Base-by-base conservation (phyloP, 1,140 invertebrate genomes). In the Nasonia longicornis region DNA sequence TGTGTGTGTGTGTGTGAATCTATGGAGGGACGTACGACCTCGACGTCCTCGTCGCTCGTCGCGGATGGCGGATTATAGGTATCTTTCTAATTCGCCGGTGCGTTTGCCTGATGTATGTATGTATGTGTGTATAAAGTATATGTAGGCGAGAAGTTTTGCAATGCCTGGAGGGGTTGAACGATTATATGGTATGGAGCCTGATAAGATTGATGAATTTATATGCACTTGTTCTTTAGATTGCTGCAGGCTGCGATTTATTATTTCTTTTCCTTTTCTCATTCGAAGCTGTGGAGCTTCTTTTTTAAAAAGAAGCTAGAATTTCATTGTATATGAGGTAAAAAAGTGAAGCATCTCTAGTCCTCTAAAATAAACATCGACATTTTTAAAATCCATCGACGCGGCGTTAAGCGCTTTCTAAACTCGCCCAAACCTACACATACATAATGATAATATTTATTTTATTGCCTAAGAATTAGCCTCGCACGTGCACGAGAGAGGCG, bases 11-110 rank as follows among this genome's bases (percentile, higher is more conserved):
- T n/a, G 16, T 58, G 16, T 4, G 14, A 16, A 20, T 58, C 1
- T 26, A 26, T 26, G 14, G 52, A n/a, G 20, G 52, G 52, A 58
- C 52, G 16, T 58, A 67, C 64, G 64, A 29, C 14, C 22, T 31
- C 64, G 26, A 31, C 64, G 64, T 29, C 64, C 64, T 67, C 64
- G 64, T 14, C 64, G 64, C 12, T 14, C 64, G 64, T 29, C 22
- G 64, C 64, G 52, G 52, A 58, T 58, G 52, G 16, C 16, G 16
- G 16, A 58, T 58, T 20, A 26, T 26, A 20, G 20, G 8, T 58
- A 38, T 69, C 76, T 63, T 45, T 73, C 71, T 38, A 48, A 52
- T 35, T 77, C 22, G 16, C 73, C 45, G 35, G 7, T 38, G 52
- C 52, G 16, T n/a, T 52, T 20, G 16, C 16, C 52, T 58, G 2